A percentile compares a stretch with the other conserved stretches of the same genome.
Evolutionary conservation across 2,888 invertebrate genomes (phyloP).

Genomic region (Aporophyla nigra): DNA sequence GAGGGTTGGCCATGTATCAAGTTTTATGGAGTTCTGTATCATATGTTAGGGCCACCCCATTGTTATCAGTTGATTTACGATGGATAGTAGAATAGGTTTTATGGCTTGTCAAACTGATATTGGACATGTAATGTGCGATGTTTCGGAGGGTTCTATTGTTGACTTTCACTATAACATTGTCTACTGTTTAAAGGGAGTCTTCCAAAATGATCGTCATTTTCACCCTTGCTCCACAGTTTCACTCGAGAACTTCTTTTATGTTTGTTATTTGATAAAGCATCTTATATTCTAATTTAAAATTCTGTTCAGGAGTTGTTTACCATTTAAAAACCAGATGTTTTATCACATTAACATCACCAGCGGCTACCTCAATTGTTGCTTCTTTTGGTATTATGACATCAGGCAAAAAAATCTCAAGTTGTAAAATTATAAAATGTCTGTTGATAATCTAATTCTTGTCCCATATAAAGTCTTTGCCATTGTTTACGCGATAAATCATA

Average conservation of each 20-base stretch:
- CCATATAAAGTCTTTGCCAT: constrained; percentile 66
- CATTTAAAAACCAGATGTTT: constrained; percentile 43
- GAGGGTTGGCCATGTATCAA: constrained; percentile 46
- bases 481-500: constrained; percentile 70
- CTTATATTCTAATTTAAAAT: constrained; percentile 27
- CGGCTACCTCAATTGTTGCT: constrained; percentile 56
- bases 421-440: constrained; percentile 49
- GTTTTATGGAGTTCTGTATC: constrained; percentile 50
- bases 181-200: constrained; percentile 55
- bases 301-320: constrained; percentile 37
- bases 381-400: constrained; percentile 51
- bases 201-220: constrained; percentile 16
- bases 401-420: constrained; percentile 43
- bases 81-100: constrained; percentile 77
- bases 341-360: constrained; percentile 43
- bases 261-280: constrained; percentile 5
- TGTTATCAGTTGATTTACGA: constrained; percentile 75
- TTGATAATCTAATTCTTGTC: constrained; percentile 66
- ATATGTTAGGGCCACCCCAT: constrained; percentile 65
- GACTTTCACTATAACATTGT: constrained; percentile 62
- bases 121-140: constrained; percentile 68
- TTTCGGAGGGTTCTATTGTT: constrained; percentile 65
- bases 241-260: constrained; percentile 36
- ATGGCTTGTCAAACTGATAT: constrained; percentile 82
- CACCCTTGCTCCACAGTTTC: constrained; percentile 53